A percentile compares a stretch with the other conserved stretches of the same genome.
Evolutionary conservation across 2,797 vertebrate genomes (phyloP).

Genomic region (Cynodonichthys magdalenae): DNA sequence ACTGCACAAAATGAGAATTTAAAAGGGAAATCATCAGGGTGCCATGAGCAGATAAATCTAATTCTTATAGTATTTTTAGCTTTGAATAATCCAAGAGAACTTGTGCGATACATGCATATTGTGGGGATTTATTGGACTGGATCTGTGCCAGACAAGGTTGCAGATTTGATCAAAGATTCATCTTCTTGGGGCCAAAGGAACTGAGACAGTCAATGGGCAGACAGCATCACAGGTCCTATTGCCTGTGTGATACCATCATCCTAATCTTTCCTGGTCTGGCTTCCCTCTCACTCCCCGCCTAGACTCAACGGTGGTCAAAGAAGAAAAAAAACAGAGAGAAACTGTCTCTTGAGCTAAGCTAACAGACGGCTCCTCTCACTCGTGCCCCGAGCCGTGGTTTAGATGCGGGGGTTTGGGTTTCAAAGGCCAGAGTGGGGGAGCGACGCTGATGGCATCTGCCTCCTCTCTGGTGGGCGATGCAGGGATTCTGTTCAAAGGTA

Average conservation of each 20-base stretch:
- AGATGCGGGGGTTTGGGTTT: slow-evolving; percentile 76
- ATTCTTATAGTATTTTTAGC: background rate
- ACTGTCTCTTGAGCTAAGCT: slow-evolving; percentile 74
- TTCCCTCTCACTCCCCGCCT: slow-evolving; percentile 32
- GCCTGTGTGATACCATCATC: slow-evolving; percentile 64
- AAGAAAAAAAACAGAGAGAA: slow-evolving; percentile 47
- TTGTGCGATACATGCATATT: background rate
- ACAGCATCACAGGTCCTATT: slow-evolving; percentile 29
- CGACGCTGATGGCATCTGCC: slow-evolving; percentile 77
- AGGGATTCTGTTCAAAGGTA: slow-evolving; percentile 80
- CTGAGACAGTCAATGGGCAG: slow-evolving; percentile 30
- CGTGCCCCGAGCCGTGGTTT: slow-evolving; percentile 70
- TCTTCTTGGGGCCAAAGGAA: slow-evolving; percentile 15
- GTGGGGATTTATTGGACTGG: slow-evolving; percentile 18
- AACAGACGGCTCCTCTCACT: slow-evolving; percentile 84
- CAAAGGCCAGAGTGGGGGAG: slow-evolving; percentile 71
- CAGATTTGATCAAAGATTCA: slow-evolving; percentile 71
- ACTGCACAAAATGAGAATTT: slow-evolving; percentile 7
- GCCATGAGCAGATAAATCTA: background rate
- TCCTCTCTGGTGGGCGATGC: slow-evolving; percentile 69
- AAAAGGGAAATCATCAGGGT: slow-evolving; percentile 3
- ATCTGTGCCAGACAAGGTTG: slow-evolving; percentile 66
- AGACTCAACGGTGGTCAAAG: slow-evolving; percentile 45
- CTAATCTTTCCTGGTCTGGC: slow-evolving; percentile 57
- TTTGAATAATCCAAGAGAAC: background rate